Base-by-base conservation (phyloP, 2,888 invertebrate species). In the Lacanobia oleracea region DNA sequence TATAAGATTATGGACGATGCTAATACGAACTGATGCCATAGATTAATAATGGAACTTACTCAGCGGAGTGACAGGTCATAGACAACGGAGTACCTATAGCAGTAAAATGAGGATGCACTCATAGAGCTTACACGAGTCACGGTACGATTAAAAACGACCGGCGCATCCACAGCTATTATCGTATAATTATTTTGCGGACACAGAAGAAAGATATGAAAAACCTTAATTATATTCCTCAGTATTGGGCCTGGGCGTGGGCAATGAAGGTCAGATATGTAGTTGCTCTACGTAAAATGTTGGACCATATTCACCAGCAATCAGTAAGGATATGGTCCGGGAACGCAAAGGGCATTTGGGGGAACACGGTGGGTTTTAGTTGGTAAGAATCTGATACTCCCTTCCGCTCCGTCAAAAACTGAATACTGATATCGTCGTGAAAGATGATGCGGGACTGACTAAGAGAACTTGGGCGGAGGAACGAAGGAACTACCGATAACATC, bases 1-100 rank as follows among this genome's bases (percentile, higher is more conserved):
- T 64, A 67, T 67, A 65, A 54, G 72, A 72, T 75, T 69, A 80
- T 14, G 12, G 27, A 60, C n/a, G 53, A 65, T 45, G 45, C 65
- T 75, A 56, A 79, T 48, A 54, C 33, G 12, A 33, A 43, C 40
- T 50, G 61, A 65, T 71, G 71, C 51, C 50, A 51, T 48, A 48
- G 40, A 75, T 79, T 76, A 67, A 61, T 73, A 54, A 66, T 54
- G 56, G 48, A 27, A 54, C 16, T 50, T 27, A 71, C 53, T 59
- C 61, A 66, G 54, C 61, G 1, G 40, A 63, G 8, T 63, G 66
- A 51, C 69, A 74, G 37, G 18, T 21, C 27, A 54, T 45, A 56
- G 14, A 54, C 33, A 4, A 59, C n/a, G 16, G 21, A 16, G 14
- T 59, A 57, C 37, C 1, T 40, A 48, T 33, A 37, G 9, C 6